A percentile compares a stretch with the other conserved stretches of the same genome.
These are phyloP conservation scores for Sarcophaga peregrina DNA, from an alignment of 1,140 invertebrate genomes.

Conservation along the genomic window DNA sequence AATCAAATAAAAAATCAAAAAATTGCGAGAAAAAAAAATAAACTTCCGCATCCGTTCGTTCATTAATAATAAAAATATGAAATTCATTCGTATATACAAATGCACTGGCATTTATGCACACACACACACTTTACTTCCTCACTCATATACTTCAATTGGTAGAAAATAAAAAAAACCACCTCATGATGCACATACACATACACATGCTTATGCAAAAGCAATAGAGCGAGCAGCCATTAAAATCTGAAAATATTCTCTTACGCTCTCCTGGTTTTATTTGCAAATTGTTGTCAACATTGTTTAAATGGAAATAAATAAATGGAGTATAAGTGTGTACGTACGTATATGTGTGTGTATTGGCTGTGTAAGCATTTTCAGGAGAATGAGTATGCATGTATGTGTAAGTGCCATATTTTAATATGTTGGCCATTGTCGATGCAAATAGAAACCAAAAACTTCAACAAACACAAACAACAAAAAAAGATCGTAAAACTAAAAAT, in stretches of 20 bases:
- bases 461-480: not conserved
- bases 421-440: not conserved
- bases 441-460: not conserved
- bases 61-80: not conserved
- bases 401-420: not conserved
- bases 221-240: no score
- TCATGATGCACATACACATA: no score
- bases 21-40: not conserved
- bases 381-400: not conserved
- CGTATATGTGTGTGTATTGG: no score
- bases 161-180: no score
- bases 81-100: no score
- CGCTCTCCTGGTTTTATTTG: no score
- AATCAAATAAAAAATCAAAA: not conserved
- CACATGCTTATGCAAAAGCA: no score
- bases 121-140: not conserved
- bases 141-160: not conserved
- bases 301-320: no score
- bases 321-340: no score
- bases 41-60: conserved; percentile 23
- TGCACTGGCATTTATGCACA: not conserved
- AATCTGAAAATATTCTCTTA: no score
- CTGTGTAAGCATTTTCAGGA: no score
- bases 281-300: no score
- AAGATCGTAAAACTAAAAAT: not conserved